These are phyloP conservation scores for Danio aesculapii DNA, from an alignment of 2,797 vertebrate species.

Conservation along the genomic window DNA sequence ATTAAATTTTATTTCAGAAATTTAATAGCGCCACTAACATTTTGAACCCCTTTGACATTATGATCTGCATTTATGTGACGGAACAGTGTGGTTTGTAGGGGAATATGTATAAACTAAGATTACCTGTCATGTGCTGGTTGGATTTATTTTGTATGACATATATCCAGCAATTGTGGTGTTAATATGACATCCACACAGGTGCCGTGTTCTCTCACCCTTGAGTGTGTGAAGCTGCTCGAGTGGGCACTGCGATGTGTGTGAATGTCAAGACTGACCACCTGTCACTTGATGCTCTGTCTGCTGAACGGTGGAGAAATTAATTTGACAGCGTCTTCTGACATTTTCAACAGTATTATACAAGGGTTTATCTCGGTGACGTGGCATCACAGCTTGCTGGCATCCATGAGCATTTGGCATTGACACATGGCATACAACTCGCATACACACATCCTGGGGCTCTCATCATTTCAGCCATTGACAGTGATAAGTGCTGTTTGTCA, in stretches of 20 bases:
- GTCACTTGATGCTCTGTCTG: conserved; percentile 35
- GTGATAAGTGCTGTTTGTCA: conserved; percentile 37
- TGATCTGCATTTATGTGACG: neutral
- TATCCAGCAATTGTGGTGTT: neutral
- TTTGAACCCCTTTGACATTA: neutral
- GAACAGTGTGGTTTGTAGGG: neutral
- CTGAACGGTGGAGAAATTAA: conserved; percentile 12
- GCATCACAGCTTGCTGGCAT: conserved; percentile 48
- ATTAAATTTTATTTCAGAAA: neutral
- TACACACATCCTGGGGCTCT: conserved; percentile 16
- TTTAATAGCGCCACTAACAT: too few species aligned
- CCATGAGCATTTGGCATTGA: conserved; percentile 38
- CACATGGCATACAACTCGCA: conserved; percentile 20
- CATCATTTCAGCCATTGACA: conserved; percentile 5
- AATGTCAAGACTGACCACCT: conserved; percentile 45
- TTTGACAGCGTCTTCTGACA: conserved; percentile 53
- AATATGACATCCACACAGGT: conserved; percentile 5
- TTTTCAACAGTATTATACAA: conserved; percentile 46
- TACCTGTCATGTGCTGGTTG: neutral
- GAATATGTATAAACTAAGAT: neutral
- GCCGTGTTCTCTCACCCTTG: conserved; percentile 14
- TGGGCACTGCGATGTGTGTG: conserved; percentile 15
- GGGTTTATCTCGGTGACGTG: conserved; percentile 43
- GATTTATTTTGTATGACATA: conserved; percentile 7
- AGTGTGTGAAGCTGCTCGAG: conserved; percentile 14